Percentiles rank a stretch among this genome's conserved stretches.
phyloP scores from a whole-genome alignment of 1,140 invertebrate genomes.

The Sitodiplosis mosellana region DNA sequence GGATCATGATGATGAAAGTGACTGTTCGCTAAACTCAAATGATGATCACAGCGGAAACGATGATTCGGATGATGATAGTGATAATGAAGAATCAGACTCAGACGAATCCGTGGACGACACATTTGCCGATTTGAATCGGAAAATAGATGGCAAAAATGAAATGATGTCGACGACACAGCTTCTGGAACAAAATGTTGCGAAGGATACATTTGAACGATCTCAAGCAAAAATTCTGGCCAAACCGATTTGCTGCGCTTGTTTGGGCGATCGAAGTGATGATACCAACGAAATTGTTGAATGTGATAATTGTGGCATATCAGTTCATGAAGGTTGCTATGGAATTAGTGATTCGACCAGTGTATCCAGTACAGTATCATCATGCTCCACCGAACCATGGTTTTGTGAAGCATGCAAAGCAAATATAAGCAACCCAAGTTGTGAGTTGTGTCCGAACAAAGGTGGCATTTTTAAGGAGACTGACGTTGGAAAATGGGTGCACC shows the following conservation, averaged over 20 bases:
- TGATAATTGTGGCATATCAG: conserved; percentile 86
- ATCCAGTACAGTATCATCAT: conserved; percentile 74
- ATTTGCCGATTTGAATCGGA: conserved; percentile 12
- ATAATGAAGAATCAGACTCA: conserved; percentile 24
- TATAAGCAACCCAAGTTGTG: conserved; percentile 65
- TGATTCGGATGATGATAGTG: conserved; percentile 25
- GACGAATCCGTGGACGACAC: conserved; percentile 17
- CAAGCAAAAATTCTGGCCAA: conserved; percentile 20
- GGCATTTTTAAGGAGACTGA: conserved; percentile 95
- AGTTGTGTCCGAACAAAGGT: conserved; percentile 72
- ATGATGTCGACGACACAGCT: conserved; percentile 5
- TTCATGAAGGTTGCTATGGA: conserved; percentile 96
- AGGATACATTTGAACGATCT: not conserved
- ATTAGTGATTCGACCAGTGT: conserved; percentile 82
- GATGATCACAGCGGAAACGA: conserved; percentile 23
- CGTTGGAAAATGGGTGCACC: conserved; percentile 92
- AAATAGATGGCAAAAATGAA: conserved; percentile 20
- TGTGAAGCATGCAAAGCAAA: conserved; percentile 95
- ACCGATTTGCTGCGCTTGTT: conserved; percentile 80
- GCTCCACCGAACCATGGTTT: conserved; percentile 94
- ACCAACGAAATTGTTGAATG: conserved; percentile 94
- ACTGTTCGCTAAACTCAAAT: conserved; percentile 12
- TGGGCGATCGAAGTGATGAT: conserved; percentile 82
- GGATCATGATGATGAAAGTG: conserved; percentile 58
- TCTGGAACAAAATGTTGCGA: conserved; percentile 4